Evolutionary conservation across 2,113 vertebrate species (phyloP).

Genomic region (Panthera leo): DNA sequence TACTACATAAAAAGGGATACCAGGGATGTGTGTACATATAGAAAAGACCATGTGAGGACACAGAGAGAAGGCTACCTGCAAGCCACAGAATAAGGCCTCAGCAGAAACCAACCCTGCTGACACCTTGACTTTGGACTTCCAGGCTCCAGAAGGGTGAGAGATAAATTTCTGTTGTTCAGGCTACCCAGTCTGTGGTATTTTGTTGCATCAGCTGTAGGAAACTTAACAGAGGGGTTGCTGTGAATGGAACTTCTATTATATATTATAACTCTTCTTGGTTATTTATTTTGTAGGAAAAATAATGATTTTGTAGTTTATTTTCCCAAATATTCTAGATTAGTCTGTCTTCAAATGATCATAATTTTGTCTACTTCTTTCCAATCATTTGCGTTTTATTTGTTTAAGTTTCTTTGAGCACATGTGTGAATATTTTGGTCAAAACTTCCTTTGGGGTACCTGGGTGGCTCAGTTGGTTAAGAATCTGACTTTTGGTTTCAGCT

Average conservation of each 20-base stretch:
- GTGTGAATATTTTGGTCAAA: conserved; percentile 26
- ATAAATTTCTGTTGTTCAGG: neutral
- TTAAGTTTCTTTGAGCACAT: neutral
- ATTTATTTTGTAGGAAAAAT: conserved; percentile 15
- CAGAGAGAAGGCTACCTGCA: neutral
- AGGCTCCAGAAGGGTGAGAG: neutral
- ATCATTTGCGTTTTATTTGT: conserved; percentile 17
- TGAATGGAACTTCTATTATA: neutral
- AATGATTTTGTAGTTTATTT: neutral
- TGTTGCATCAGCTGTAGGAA: neutral
- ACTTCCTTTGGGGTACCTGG: no score
- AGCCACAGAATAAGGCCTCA: neutral
- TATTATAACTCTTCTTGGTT: neutral
- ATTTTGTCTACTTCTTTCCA: neutral
- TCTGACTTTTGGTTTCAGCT: no score
- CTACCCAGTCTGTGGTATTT: neutral
- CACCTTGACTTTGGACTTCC: neutral
- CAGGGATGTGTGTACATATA: neutral
- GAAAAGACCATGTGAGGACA: neutral
- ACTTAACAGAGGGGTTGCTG: neutral
- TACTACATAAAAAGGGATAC: neutral
- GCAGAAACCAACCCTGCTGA: neutral
- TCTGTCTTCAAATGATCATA: neutral
- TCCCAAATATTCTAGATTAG: conserved; percentile 25
- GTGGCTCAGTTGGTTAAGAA: no score